Evolutionary conservation across 2,888 invertebrate species (phyloP).

Genomic region (Hymenopus coronatus): DNA sequence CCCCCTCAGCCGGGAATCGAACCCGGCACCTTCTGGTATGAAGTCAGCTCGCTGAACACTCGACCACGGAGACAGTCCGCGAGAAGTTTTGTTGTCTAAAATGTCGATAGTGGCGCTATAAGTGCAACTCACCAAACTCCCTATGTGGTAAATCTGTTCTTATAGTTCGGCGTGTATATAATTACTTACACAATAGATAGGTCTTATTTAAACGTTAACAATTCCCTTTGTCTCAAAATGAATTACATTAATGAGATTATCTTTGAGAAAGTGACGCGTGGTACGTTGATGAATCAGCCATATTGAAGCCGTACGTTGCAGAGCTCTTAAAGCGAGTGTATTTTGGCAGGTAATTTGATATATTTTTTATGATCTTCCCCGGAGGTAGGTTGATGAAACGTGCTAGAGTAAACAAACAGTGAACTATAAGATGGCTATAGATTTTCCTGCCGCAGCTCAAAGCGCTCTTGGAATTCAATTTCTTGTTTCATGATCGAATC

Average conservation of each 20-base stretch:
- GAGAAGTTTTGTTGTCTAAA: too few relatives aligned
- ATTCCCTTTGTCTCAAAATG: background rate
- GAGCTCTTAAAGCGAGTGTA: background rate
- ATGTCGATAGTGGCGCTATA: too few relatives aligned
- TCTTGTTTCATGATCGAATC: background rate
- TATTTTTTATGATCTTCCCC: background rate
- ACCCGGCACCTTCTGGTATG: too few relatives aligned
- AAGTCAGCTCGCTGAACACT: too few relatives aligned
- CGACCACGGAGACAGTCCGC: too few relatives aligned
- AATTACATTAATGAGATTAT: background rate
- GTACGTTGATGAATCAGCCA: background rate
- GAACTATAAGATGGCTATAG: background rate
- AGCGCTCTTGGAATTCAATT: background rate
- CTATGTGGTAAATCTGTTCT: too few relatives aligned
- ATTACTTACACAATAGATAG: background rate
- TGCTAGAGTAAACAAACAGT: background rate
- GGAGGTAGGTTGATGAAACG: background rate
- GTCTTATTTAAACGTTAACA: background rate
- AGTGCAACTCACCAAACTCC: too few relatives aligned
- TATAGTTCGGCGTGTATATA: background rate
- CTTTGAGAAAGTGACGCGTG: background rate
- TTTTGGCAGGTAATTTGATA: background rate
- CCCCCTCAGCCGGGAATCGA: too few relatives aligned
- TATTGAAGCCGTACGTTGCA: background rate
- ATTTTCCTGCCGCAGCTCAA: background rate